Evolutionary conservation across 2,113 vertebrate genomes (phyloP).

Genomic region (Maccullochella peelii): DNA sequence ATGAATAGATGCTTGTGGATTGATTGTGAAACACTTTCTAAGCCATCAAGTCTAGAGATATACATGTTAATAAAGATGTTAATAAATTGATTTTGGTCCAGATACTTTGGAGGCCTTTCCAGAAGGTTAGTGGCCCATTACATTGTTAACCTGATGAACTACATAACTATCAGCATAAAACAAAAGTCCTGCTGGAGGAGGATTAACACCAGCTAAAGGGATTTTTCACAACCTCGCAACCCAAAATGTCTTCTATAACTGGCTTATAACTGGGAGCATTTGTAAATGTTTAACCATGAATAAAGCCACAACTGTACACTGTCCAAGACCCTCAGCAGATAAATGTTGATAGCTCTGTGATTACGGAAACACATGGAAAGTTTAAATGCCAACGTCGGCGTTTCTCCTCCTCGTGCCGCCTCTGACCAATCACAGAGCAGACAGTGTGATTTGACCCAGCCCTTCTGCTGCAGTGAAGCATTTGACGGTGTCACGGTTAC

Average conservation of each 20-base stretch:
- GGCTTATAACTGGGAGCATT: background rate
- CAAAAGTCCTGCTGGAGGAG: background rate
- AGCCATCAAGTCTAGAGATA: background rate
- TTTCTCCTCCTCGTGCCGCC: constrained; percentile 32
- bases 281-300: background rate
- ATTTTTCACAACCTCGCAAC: background rate
- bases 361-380: constrained; percentile 62
- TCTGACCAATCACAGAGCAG: constrained; percentile 69
- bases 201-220: background rate
- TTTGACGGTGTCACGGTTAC: constrained; percentile 20
- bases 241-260: background rate
- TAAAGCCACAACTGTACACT: background rate
- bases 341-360: constrained; percentile 1
- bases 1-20: background rate
- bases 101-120: background rate
- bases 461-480: constrained; percentile 39
- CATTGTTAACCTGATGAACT: background rate
- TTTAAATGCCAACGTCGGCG: constrained; percentile 65
- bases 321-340: background rate
- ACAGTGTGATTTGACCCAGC: constrained; percentile 24
- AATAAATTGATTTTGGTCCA: background rate
- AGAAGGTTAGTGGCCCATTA: background rate
- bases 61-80: background rate
- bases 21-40: background rate
- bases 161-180: too few species aligned